Evolutionary conservation across 2,888 invertebrate genomes (phyloP), one percentile per base, ranked within the genome.

Genomic region (Oligia latruncula): DNA sequence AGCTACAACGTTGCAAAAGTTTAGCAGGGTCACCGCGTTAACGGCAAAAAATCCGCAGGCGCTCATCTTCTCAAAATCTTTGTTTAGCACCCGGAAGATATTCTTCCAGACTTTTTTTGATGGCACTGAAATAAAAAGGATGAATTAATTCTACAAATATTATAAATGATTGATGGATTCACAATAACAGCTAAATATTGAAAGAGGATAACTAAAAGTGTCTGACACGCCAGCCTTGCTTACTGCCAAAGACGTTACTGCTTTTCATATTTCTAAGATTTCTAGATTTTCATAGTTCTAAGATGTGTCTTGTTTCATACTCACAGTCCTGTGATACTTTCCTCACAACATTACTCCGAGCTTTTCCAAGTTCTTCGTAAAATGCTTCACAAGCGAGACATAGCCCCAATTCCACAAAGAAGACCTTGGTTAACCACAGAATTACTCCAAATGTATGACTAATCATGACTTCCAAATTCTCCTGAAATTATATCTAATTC

Each of bases 31-130:
- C 0, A 62, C 71, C 13, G 82, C 75, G 8, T 82, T 77, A 8
- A 88, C 70, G 0, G 29, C 15, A 13, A 86, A 88, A 4, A 82
- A 4, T 0, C 86, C 88, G 40, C 75, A 82, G 0, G 86, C 86
- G 40, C 58, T 78, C 71, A 86, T 68, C 15, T 76, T 78, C 3
- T 82, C 71, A 17, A 82, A 85, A 17, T 86, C 68, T 43, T 46
- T 29, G n/a, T 80, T 58, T 15, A 86, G 13, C 1, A 86, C 23
- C 1, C 86, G 70, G 35, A 68, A 86, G 2, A 88, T 88, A 52
- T 86, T 86, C 77, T 86, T 86, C 86, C 86, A 86, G 1, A 76
- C n/a, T 65, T 75, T 82, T 40, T 84, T 87, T 65, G 60, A 87
- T 43, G 80, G 52, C 43, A 79, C 84, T 85, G 52, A 66, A 77